Percentiles rank a stretch among this genome's conserved stretches.
Conservation (phyloP, 2,113 vertebrate species). For the Varanus komodoensis region DNA sequence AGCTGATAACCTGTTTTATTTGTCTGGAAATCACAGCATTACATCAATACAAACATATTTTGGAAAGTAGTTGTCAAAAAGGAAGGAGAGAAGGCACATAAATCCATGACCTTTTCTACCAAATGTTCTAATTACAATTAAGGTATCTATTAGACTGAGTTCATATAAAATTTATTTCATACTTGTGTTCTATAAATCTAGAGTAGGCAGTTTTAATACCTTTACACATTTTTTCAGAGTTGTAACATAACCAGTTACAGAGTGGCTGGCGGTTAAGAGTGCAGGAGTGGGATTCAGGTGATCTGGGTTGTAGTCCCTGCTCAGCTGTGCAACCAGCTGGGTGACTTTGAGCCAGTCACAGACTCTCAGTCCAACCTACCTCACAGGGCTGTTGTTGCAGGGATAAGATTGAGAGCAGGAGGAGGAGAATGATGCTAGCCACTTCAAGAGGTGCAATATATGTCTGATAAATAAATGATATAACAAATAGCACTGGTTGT, state of each 20-base stretch:
- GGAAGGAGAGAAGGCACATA: neutral
- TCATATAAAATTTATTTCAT: slow-evolving; percentile 58
- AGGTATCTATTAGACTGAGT: slow-evolving; percentile 32
- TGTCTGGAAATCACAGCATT: neutral
- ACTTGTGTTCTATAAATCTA: slow-evolving; percentile 46
- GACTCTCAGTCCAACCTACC: no score
- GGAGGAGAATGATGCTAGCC: no score
- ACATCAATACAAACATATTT: fast-evolving
- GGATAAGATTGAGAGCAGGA: no score
- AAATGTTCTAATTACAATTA: slow-evolving; percentile 43
- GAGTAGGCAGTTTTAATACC: slow-evolving; percentile 59
- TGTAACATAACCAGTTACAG: slow-evolving; percentile 40
- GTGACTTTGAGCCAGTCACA: no score
- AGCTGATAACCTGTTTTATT: neutral
- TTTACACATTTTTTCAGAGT: slow-evolving; percentile 59
- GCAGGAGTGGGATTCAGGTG: no score
- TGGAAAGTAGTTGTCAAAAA: neutral
- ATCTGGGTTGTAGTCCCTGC: no score
- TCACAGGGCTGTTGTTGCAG: no score
- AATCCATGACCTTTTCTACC: slow-evolving; percentile 32
- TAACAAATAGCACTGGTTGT: slow-evolving; percentile 29
- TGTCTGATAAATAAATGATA: slow-evolving; percentile 9
- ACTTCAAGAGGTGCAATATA: no score
- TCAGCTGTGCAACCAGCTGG: no score
- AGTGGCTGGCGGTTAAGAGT: no score